Conservation (phyloP, 1,140 invertebrate species). For the Dreissena rostriformis region DNA sequence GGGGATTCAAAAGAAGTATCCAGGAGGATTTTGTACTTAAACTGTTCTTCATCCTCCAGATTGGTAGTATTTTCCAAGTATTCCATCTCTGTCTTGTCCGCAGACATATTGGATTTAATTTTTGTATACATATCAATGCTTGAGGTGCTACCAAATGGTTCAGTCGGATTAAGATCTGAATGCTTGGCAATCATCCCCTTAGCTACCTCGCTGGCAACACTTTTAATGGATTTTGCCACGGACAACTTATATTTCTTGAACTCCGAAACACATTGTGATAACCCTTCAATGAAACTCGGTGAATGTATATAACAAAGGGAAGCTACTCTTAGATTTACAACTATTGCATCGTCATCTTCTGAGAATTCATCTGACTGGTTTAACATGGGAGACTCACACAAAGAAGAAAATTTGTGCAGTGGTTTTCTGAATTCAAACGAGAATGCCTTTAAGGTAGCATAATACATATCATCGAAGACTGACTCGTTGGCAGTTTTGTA, state of each 20-base stretch:
- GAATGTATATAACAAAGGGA: slow-evolving; percentile 97
- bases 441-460: slow-evolving; percentile 69
- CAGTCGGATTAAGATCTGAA: slow-evolving; percentile 22
- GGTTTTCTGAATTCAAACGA: slow-evolving; percentile 67
- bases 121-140: slow-evolving; percentile 51
- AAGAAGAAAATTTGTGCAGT: slow-evolving; percentile 8
- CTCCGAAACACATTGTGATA: slow-evolving; percentile 89
- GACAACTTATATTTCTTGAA: slow-evolving; percentile 88
- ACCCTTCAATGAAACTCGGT: slow-evolving; percentile 91
- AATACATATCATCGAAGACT: slow-evolving; percentile 56
- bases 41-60: slow-evolving; percentile 8
- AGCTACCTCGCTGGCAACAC: slow-evolving; percentile 96
- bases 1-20: slow-evolving; percentile 93
- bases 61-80: slow-evolving; percentile 38
- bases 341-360: slow-evolving; percentile 27
- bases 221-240: slow-evolving; percentile 90
- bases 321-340: slow-evolving; percentile 88
- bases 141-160: slow-evolving; percentile 47
- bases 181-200: slow-evolving; percentile 88
- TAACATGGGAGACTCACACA: neutral
- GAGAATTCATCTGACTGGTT: neutral
- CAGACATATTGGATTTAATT: slow-evolving; percentile 40
- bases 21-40: slow-evolving; percentile 74
- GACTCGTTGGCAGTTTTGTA: slow-evolving; percentile 75
- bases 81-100: slow-evolving; percentile 45